Base-by-base conservation (phyloP, 2,888 invertebrate genomes). In the Watsonalla binaria region DNA sequence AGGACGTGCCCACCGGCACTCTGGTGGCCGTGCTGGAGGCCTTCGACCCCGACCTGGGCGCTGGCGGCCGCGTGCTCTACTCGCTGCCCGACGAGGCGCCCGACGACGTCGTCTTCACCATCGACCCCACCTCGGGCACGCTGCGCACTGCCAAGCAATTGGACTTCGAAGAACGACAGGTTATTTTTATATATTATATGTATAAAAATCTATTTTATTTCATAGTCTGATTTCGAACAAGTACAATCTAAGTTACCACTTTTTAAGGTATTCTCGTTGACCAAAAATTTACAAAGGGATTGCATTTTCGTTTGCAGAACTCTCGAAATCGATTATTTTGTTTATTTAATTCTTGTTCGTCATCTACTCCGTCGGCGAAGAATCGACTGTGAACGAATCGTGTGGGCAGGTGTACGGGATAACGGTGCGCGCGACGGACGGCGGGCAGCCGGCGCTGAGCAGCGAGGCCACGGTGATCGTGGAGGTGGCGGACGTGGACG, bases 401-500 rank as follows among this genome's bases (percentile, higher is more conserved):
- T 11, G 46, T 47, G 51, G 7, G 13, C 63, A 89, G 86, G 94
- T 97, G 60, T 97, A 97, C 89, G 97, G 96, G 68, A 91, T 99
- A 62, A 94, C 95, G 53, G 95, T 97, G 54, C 93, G 94, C 55
- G 98, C 97, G 0, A 93, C 93, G 49, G 98, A 99, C 88, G 93
- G 94, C 39, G 99, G 98, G 0, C 93, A 93, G 54, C 97, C 97
- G 0, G 92, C 96, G 5, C 87, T 97, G 60, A 94, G 94, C 58
- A 93, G 97, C 0, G 95, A 96, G 72, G 95, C 96, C 56, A 93
- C 94, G 57, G 93, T 99, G 42, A 93, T 95, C 52, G 93, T 99
- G 53, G 97, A 98, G 85, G 93, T 97, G 59, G 95, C 96, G 65
- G 98, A 99, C 87, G 98, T 98, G 14, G 97, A 99, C 87, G 98